phyloP scores from a whole-genome alignment of 2,888 invertebrate genomes.

The Noctuana brunneofusca region DNA sequence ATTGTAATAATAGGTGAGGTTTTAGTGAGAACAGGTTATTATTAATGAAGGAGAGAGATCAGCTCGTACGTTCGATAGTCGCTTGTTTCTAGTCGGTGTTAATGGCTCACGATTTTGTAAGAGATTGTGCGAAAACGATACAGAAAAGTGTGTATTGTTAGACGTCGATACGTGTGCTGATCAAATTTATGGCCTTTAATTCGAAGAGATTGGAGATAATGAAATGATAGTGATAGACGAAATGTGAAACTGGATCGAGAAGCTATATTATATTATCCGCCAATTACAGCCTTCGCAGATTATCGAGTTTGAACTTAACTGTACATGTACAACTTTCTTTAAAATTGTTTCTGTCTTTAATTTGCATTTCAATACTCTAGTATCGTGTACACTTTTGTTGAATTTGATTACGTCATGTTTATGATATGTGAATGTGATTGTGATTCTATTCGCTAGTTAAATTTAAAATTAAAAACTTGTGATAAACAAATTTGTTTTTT shows the following conservation, averaged over 20 bases:
- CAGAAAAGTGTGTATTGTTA: conserved; percentile 55
- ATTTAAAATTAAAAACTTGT: conserved; percentile 17
- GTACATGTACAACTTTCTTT: not conserved
- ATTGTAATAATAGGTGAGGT: conserved; percentile 65
- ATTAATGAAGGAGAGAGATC: conserved; percentile 73
- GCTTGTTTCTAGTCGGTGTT: conserved; percentile 50
- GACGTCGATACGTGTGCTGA: conserved; percentile 54
- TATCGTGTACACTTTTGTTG: conserved; percentile 3
- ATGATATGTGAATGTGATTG: not conserved
- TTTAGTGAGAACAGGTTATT: conserved; percentile 67
- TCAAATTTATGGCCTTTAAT: conserved; percentile 67
- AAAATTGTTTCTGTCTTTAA: not conserved
- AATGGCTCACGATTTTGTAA: conserved; percentile 75
- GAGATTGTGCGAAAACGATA: conserved; percentile 59
- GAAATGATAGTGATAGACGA: conserved; percentile 42
- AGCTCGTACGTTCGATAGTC: conserved; percentile 52
- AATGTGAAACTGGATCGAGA: conserved; percentile 40
- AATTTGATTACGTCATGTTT: not conserved
- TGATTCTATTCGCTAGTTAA: conserved; percentile 10
- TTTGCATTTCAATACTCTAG: not conserved
- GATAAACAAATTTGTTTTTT: conserved; percentile 27
- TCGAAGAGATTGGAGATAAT: conserved; percentile 53
- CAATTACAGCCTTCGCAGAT: conserved; percentile 13
- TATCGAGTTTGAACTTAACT: not conserved
- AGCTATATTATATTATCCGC: conserved; percentile 14